These are phyloP conservation scores for Myotis davidii DNA, from an alignment of 2,113 vertebrate species.

Conservation along the genomic window DNA sequence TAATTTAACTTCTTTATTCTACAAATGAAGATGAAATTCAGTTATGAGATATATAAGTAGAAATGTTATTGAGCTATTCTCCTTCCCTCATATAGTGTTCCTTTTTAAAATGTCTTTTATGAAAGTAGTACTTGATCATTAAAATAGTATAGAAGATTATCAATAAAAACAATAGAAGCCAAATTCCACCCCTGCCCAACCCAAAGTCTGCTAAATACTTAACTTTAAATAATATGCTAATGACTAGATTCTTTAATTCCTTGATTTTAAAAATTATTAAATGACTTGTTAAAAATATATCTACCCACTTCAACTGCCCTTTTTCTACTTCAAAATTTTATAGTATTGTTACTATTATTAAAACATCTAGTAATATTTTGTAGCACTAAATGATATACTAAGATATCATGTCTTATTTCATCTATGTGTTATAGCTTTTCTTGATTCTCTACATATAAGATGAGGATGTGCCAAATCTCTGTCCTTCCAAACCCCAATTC, in stretches of 20 bases:
- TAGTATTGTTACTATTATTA: neutral
- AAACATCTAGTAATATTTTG: neutral
- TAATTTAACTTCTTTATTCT: neutral
- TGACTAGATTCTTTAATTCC: neutral
- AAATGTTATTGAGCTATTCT: neutral
- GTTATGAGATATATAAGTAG: neutral
- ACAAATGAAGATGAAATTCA: neutral
- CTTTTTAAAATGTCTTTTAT: neutral
- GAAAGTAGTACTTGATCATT: neutral
- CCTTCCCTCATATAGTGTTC: neutral
- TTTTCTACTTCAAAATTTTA: neutral
- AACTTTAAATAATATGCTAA: constrained; percentile 12
- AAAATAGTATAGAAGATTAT: neutral
- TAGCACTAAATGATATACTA: neutral
- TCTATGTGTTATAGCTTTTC: neutral
- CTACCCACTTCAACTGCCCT: neutral
- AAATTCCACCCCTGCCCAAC: neutral
- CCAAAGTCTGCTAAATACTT: neutral
- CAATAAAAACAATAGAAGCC: neutral
- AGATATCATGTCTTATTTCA: neutral
- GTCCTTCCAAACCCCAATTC: neutral
- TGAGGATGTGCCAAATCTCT: neutral
- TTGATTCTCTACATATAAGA: neutral
- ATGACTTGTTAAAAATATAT: neutral
- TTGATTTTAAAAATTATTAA: constrained; percentile 36